These are phyloP conservation scores for Brenthis daphne DNA, from an alignment of 2,888 invertebrate genomes.

Conservation along the genomic window DNA sequence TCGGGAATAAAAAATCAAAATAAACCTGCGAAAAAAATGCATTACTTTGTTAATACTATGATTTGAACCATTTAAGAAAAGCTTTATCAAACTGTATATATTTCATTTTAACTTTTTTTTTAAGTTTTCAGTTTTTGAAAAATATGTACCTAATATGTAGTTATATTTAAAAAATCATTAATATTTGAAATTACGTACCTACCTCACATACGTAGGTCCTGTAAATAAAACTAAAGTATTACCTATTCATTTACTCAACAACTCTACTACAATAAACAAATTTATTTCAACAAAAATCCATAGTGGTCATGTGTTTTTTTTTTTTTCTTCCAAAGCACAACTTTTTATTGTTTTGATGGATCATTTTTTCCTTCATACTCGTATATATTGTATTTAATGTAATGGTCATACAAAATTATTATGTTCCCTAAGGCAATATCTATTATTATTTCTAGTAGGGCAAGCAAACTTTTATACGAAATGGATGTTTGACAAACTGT, in stretches of 20 bases:
- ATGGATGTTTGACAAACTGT: constrained; percentile 1
- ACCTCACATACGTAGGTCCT: background rate
- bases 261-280: constrained; percentile 2
- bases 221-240: constrained; percentile 11
- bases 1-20: no score
- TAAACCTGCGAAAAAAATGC: no score
- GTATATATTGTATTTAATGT: constrained; percentile 7
- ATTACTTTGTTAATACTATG: no score
- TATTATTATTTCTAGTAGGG: constrained; percentile 24
- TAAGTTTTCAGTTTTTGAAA: no score
- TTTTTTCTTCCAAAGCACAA: background rate
- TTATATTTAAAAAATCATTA: no score
- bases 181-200: background rate
- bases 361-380: constrained; percentile 6
- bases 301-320: constrained; percentile 5
- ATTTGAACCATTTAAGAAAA: no score
- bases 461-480: constrained; percentile 17
- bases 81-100: no score
- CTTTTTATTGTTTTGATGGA: constrained; percentile 16
- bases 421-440: constrained; percentile 28
- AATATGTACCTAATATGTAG: no score
- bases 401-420: constrained; percentile 23
- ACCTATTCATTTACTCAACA: background rate
- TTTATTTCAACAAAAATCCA: background rate
- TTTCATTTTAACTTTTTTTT: no score